Evolutionary conservation across 2,888 invertebrate genomes (phyloP).

Genomic region (Caenorhabditis sp.): DNA sequence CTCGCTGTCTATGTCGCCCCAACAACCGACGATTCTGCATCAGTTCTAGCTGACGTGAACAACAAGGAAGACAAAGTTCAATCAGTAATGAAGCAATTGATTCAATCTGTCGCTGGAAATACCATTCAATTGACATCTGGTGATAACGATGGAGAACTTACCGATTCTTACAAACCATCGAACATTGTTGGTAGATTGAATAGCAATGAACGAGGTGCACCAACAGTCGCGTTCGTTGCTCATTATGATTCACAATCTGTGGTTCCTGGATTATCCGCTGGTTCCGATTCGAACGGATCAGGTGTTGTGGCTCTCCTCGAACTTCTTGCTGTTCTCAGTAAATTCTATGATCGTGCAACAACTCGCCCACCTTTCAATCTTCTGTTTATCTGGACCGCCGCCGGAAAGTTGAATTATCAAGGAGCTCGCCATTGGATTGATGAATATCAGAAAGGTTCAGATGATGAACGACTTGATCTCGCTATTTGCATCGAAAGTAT

Average conservation of each 20-base stretch:
- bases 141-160: conserved; percentile 9
- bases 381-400: conserved; percentile 87
- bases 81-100: conserved; percentile 59
- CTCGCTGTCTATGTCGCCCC: conserved; percentile 63
- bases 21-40: conserved; percentile 30
- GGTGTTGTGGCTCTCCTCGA: conserved; percentile 86
- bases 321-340: conserved; percentile 83
- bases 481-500: conserved; percentile 65
- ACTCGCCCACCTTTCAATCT: conserved; percentile 63
- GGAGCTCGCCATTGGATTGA: conserved; percentile 95
- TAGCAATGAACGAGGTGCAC: conserved; percentile 74
- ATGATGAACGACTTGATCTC: conserved; percentile 59
- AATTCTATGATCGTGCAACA: conserved; percentile 60
- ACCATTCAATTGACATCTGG: conserved; percentile 58
- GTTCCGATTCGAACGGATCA: conserved; percentile 73
- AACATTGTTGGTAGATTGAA: conserved; percentile 53
- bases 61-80: conserved; percentile 18
- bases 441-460: conserved; percentile 81
- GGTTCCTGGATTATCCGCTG: conserved; percentile 81
- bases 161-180: conserved; percentile 17
- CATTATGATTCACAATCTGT: conserved; percentile 91
- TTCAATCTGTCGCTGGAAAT: conserved; percentile 63
- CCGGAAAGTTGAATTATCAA: conserved; percentile 91
- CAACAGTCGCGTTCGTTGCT: conserved; percentile 88
- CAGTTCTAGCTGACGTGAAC: conserved; percentile 37